These are phyloP conservation scores for Gymnodraco acuticeps DNA, from an alignment of 2,797 vertebrate species.

Conservation along the genomic window DNA sequence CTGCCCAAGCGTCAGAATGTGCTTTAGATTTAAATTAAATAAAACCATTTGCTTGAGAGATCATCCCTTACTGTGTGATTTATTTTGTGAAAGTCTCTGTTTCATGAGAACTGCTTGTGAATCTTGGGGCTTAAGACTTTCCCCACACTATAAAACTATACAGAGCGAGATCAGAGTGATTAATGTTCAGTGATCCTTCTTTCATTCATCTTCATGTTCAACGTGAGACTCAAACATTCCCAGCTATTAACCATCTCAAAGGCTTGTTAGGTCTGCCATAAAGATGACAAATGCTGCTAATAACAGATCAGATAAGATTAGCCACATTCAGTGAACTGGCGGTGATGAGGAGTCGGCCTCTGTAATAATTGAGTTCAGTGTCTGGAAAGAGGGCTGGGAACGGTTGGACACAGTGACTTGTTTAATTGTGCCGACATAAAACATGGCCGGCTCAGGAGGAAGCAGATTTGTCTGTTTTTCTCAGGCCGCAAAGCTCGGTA, in stretches of 20 bases:
- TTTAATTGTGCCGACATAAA: conserved; percentile 80
- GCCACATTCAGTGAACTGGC: conserved; percentile 65
- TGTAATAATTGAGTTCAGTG: conserved; percentile 61
- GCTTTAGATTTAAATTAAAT: conserved; percentile 60
- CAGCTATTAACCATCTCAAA: conserved; percentile 70
- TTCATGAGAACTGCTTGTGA: conserved; percentile 49
- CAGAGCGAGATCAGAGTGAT: conserved; percentile 49
- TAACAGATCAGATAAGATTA: conserved; percentile 83
- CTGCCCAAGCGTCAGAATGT: conserved; percentile 46
- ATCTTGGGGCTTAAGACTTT: conserved; percentile 27
- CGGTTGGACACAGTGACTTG: conserved; percentile 65
- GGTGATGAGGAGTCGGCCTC: conserved; percentile 56
- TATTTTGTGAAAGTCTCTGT: conserved; percentile 33
- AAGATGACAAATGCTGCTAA: conserved; percentile 80
- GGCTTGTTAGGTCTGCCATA: conserved; percentile 73
- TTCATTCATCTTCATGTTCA: conserved; percentile 70
- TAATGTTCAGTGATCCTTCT: conserved; percentile 61
- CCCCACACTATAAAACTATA: conserved; percentile 20
- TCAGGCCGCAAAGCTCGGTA: conserved; percentile 64
- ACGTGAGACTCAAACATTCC: conserved; percentile 67
- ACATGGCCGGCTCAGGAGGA: conserved; percentile 67
- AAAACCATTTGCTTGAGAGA: conserved; percentile 66
- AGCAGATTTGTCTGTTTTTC: conserved; percentile 70
- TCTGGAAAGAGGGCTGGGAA: conserved; percentile 44
- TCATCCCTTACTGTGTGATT: conserved; percentile 43